Percentiles rank a stretch among this genome's conserved stretches.
Conservation (phyloP, 1,140 invertebrate species). For the Achroia grisella region DNA sequence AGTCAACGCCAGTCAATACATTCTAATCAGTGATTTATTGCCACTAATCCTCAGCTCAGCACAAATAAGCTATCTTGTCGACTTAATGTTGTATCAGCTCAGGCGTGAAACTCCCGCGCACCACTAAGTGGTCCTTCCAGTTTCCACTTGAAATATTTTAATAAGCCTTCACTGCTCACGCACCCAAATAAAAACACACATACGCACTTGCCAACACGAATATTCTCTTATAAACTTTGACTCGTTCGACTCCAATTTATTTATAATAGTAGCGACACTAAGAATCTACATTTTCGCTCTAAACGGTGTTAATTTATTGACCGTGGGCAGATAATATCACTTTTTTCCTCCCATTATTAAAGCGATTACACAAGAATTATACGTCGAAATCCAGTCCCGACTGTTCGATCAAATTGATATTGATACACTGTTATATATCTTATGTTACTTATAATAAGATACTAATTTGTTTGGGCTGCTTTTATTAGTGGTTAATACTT, state of each 20-base stretch:
- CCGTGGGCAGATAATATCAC: constrained; percentile 72
- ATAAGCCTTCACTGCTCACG: constrained; percentile 70
- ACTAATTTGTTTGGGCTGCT: constrained; percentile 16
- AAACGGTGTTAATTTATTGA: constrained; percentile 73
- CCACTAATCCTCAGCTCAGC: constrained; percentile 68
- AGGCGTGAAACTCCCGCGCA: constrained; percentile 71
- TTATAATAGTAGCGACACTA: constrained; percentile 71
- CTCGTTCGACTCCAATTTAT: constrained; percentile 47
- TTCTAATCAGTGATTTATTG: constrained; percentile 73
- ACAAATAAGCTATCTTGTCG: constrained; percentile 74
- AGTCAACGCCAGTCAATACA: constrained; percentile 69
- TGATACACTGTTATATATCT: constrained; percentile 17
- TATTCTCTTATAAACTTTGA: constrained; percentile 40
- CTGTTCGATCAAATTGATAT: constrained; percentile 24
- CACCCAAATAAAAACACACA: constrained; percentile 70
- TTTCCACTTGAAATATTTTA: constrained; percentile 74
- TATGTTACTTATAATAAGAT: constrained; percentile 16
- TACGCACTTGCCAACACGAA: constrained; percentile 50
- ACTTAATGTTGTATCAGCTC: constrained; percentile 70
- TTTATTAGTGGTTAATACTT: constrained; percentile 34
- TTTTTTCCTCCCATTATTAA: constrained; percentile 70
- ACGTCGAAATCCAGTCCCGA: constrained; percentile 52
- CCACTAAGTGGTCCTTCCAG: constrained; percentile 72
- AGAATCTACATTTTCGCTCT: constrained; percentile 71
- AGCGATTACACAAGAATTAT: constrained; percentile 72